Conservation (phyloP, 2,888 invertebrate genomes). For the Drosophila imparisetae region DNA sequence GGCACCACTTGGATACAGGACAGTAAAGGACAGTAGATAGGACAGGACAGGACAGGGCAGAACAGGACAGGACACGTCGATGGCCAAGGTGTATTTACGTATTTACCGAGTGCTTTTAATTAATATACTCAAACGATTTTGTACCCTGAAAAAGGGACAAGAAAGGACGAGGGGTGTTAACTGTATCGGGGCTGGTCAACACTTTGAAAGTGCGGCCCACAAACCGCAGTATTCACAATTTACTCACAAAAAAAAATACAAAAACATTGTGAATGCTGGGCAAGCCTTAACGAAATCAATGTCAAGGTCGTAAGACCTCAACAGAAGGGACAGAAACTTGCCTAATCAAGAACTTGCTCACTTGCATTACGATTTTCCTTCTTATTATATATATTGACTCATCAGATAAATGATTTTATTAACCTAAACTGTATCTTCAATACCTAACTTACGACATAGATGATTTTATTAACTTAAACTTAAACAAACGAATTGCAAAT, state of each 20-base stretch:
- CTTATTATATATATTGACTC: background rate
- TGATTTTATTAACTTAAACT: background rate
- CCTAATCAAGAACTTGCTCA: background rate
- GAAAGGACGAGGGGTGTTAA: slow-evolving; percentile 33
- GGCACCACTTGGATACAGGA: slow-evolving; percentile 20
- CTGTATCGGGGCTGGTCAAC: slow-evolving; percentile 3
- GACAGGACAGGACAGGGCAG: background rate
- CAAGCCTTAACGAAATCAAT: background rate
- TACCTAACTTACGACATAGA: background rate
- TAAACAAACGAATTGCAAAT: background rate
- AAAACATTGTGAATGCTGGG: background rate
- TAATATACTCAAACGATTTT: slow-evolving; percentile 78
- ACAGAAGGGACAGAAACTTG: background rate
- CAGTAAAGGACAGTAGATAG: background rate
- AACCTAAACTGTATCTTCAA: background rate
- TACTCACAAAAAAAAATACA: background rate
- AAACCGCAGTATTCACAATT: slow-evolving; percentile 54
- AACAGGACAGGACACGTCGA: slow-evolving; percentile 3
- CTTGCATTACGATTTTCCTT: background rate
- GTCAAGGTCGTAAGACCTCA: background rate
- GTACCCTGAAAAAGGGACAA: slow-evolving; percentile 24
- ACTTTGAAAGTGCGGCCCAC: slow-evolving; percentile 36
- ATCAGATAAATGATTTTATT: background rate
- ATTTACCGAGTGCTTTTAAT: slow-evolving; percentile 73
- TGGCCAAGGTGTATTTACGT: slow-evolving; percentile 19